Conservation (phyloP, 1,140 invertebrate genomes). For the Laupala kohalensis region DNA sequence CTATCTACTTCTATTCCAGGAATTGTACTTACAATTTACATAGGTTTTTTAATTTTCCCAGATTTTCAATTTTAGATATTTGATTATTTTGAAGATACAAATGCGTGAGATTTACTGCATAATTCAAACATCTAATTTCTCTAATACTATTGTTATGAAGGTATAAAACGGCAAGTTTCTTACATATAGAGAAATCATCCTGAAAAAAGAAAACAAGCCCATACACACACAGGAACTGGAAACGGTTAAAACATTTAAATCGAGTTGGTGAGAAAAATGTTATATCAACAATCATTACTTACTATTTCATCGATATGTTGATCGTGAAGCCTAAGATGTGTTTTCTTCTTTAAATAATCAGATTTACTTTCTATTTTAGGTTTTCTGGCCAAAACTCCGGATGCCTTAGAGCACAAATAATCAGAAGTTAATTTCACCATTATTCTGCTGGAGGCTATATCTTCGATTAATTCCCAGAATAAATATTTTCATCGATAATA, state of each 20-base stretch:
- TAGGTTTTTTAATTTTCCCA: conserved; percentile 10
- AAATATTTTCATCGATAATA: too few relatives aligned
- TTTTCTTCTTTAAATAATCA: background rate
- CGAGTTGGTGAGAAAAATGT: background rate
- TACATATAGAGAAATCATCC: conserved; percentile 10
- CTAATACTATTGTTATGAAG: conserved; percentile 10
- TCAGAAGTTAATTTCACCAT: background rate
- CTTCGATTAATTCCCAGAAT: too few relatives aligned
- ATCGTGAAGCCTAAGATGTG: background rate
- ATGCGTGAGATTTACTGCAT: conserved; percentile 8
- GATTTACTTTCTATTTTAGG: background rate
- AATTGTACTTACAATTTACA: conserved; percentile 12
- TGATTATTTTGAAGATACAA: conserved; percentile 13
- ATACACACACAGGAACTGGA: background rate
- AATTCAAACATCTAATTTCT: conserved; percentile 8
- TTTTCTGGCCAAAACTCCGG: background rate
- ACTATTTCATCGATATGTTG: background rate
- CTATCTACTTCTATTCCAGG: background rate
- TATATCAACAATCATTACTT: background rate
- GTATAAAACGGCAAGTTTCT: conserved; percentile 11
- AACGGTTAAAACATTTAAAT: background rate
- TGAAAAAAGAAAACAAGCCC: background rate
- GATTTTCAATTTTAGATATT: conserved; percentile 13
- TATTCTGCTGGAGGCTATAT: too few relatives aligned
- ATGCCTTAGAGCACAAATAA: background rate